These are phyloP conservation scores for Cephus rjabovi DNA, from an alignment of 2,888 invertebrate species.

Conservation along the genomic window DNA sequence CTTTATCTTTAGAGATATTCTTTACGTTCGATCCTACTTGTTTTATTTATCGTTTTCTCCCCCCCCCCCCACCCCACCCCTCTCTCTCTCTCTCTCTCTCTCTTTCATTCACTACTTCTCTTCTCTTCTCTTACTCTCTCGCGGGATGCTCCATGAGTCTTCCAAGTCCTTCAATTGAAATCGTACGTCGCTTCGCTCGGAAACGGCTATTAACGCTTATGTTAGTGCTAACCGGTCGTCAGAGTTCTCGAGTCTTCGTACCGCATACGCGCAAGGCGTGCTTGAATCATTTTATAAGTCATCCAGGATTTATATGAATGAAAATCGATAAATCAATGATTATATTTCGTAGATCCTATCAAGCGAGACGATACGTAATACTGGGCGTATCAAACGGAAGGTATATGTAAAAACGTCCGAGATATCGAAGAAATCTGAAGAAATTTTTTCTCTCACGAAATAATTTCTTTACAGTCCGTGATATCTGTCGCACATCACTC, in stretches of 20 bases:
- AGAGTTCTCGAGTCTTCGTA: neutral
- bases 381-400: neutral
- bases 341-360: neutral
- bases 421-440: neutral
- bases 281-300: neutral
- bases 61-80: neutral
- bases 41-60: neutral
- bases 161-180: neutral
- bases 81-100: neutral
- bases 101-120: neutral
- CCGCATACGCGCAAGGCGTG: neutral
- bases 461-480: neutral
- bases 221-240: neutral
- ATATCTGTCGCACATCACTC: neutral
- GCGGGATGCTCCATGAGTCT: neutral
- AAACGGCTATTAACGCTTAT: neutral
- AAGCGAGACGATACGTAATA: neutral
- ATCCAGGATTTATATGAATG: neutral
- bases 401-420: neutral
- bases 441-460: neutral
- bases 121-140: neutral
- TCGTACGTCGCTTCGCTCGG: neutral
- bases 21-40: slow-evolving; percentile 8
- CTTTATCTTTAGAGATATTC: slow-evolving; percentile 7
- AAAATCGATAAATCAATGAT: neutral